Evolutionary conservation across 2,888 invertebrate genomes (phyloP).

Genomic region (Hypolimnas misippus): DNA sequence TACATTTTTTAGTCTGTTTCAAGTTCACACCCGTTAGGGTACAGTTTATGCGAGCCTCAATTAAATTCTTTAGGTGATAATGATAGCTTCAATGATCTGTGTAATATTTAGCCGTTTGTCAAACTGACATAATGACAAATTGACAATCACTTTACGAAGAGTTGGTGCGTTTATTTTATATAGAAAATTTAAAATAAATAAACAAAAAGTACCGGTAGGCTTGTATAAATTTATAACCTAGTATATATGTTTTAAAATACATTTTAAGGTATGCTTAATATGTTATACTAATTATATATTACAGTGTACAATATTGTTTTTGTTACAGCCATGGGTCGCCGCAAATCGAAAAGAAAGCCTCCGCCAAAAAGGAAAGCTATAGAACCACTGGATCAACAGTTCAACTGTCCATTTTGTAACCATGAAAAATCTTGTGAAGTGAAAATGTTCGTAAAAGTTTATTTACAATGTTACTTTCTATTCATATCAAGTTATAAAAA

Average conservation of each 20-base stretch:
- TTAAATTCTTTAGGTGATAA: no score
- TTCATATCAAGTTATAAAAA: no score
- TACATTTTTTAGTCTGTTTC: no score
- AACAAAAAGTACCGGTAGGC: constrained; percentile 34
- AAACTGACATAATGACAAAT: background rate
- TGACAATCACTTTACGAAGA: constrained; percentile 6
- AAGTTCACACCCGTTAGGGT: no score
- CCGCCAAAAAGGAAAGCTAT: constrained; percentile 96
- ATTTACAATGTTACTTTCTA: no score
- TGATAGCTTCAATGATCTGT: no score
- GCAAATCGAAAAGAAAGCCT: constrained; percentile 99
- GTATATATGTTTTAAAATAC: no score
- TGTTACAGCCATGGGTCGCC: constrained; percentile 91
- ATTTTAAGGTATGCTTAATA: background rate
- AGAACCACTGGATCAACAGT: constrained; percentile 96
- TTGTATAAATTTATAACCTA: background rate
- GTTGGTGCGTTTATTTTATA: constrained; percentile 10
- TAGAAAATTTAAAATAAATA: constrained; percentile 22
- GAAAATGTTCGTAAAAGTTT: constrained; percentile 96
- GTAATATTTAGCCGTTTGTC: background rate
- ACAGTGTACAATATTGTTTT: background rate
- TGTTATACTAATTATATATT: background rate
- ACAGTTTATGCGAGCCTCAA: no score
- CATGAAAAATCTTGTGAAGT: constrained; percentile 99
- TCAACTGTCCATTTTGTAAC: constrained; percentile 99